phyloP scores from a whole-genome alignment of 2,113 vertebrate species.

The Laticauda colubrina region DNA sequence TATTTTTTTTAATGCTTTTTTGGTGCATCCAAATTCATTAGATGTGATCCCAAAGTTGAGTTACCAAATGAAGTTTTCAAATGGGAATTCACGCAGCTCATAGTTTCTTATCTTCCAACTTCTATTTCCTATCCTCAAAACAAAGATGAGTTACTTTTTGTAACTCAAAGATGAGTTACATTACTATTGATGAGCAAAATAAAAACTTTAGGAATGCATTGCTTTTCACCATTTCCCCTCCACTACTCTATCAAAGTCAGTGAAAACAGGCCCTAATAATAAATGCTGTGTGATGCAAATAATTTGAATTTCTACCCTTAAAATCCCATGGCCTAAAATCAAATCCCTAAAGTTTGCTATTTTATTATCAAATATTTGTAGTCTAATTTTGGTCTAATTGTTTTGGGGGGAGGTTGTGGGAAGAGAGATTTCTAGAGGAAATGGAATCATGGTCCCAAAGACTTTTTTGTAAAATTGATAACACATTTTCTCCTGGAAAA shows the following conservation, averaged over 20 bases:
- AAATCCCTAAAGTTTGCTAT: background rate
- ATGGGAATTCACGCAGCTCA: background rate
- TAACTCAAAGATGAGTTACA: too few species aligned
- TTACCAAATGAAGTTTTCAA: background rate
- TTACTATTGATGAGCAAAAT: background rate
- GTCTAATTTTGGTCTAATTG: background rate
- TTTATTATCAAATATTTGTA: background rate
- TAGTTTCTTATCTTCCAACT: background rate
- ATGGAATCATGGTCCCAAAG: background rate
- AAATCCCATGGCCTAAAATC: background rate
- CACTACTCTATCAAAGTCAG: background rate
- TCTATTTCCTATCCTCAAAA: background rate
- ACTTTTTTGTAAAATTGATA: background rate
- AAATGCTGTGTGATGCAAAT: background rate
- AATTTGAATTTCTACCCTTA: background rate
- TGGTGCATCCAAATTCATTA: background rate
- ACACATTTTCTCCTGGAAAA: background rate
- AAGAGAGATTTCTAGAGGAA: background rate
- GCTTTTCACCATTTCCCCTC: background rate
- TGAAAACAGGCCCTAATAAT: background rate
- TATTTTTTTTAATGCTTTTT: background rate
- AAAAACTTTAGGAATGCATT: background rate
- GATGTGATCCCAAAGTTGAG: background rate
- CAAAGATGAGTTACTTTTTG: too few species aligned
- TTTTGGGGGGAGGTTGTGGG: background rate